Evolutionary conservation across 1,140 invertebrate species (phyloP).

Genomic region (Bombus breviceps): DNA sequence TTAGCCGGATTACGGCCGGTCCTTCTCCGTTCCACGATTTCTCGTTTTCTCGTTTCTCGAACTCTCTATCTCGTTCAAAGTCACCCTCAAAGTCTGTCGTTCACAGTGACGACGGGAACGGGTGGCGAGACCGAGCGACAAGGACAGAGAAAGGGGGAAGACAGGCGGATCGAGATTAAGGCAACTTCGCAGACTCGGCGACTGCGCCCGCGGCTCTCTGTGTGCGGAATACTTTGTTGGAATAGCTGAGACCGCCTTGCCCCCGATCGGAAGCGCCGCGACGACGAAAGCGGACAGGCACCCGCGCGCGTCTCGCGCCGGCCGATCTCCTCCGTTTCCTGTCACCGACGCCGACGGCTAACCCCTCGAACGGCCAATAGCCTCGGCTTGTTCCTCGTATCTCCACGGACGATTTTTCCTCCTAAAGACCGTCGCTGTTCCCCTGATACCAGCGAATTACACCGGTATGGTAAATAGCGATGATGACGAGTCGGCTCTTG

Average conservation of each 20-base stretch:
- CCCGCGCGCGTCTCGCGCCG: background rate
- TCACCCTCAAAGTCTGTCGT: constrained; percentile 59
- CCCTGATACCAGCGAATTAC: background rate
- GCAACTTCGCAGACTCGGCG: constrained; percentile 50
- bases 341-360: background rate
- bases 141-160: background rate
- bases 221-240: constrained; percentile 53
- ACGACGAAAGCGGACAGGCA: constrained; percentile 18
- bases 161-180: constrained; percentile 54
- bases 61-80: constrained; percentile 34
- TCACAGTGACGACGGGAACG: constrained; percentile 6
- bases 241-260: constrained; percentile 42
- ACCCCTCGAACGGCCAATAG: constrained; percentile 3
- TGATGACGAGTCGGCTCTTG: background rate
- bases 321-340: constrained; percentile 13
- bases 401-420: background rate
- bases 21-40: background rate
- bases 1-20: constrained; percentile 35
- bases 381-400: background rate
- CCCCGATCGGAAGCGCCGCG: constrained; percentile 44
- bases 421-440: background rate
- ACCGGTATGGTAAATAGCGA: background rate
- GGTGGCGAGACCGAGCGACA: background rate
- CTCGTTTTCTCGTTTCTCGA: background rate
- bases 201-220: constrained; percentile 39